Evolutionary conservation across 2,113 vertebrate species (phyloP).

Genomic region (Steatornis caripensis): DNA sequence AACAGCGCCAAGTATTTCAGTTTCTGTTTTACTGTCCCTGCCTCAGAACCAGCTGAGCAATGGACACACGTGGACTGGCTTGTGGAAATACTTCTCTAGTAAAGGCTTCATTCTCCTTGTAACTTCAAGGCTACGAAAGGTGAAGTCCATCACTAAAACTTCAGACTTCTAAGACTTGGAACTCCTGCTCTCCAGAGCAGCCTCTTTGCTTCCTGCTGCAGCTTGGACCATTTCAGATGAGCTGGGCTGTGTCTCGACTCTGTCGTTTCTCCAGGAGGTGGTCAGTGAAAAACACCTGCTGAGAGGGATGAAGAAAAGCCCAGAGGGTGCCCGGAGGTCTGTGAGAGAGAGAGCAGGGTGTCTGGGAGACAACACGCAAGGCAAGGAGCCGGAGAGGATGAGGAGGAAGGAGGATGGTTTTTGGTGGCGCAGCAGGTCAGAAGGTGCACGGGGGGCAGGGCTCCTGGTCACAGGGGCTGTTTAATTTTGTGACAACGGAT

Average conservation of each 20-base stretch:
- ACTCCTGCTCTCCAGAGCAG: background rate
- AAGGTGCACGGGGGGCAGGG: rapidly evolving
- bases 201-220: background rate
- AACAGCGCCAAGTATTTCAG: background rate
- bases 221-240: too few relatives aligned
- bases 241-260: background rate
- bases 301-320: background rate
- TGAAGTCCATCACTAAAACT: background rate
- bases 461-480: background rate
- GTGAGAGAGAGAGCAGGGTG: background rate
- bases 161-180: background rate
- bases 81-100: background rate
- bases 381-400: rapidly evolving
- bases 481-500: too few relatives aligned
- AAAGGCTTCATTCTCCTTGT: background rate
- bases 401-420: background rate
- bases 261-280: background rate
- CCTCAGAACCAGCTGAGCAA: background rate
- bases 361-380: rapidly evolving
- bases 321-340: background rate
- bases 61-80: rapidly evolving
- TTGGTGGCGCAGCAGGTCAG: background rate
- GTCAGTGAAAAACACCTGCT: background rate
- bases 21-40: background rate
- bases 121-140: background rate